phyloP scores from a whole-genome alignment of 2,113 vertebrate genomes.

The Piliocolobus tephrosceles region DNA sequence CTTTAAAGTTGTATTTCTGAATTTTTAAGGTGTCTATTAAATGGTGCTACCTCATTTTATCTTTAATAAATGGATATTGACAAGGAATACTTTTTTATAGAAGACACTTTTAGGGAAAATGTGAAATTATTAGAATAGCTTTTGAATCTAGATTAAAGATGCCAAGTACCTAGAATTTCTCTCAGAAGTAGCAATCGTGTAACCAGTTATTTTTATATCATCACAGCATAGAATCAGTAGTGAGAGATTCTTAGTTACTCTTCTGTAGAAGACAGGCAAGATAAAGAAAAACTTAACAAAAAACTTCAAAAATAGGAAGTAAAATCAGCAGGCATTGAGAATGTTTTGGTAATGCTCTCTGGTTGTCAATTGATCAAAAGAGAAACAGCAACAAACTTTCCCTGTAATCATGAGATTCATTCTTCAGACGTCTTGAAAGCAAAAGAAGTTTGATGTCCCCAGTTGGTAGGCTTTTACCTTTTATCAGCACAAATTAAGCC shows the following conservation, averaged over 20 bases:
- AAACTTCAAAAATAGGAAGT: not conserved
- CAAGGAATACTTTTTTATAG: slow-evolving; percentile 54
- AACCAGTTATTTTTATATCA: slow-evolving; percentile 70
- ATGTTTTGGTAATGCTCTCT: not conserved
- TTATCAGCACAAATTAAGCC: slow-evolving; percentile 40
- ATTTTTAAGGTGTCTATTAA: slow-evolving; percentile 44
- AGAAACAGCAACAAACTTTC: not conserved
- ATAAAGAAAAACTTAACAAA: slow-evolving; percentile 35
- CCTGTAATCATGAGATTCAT: not conserved
- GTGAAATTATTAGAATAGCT: slow-evolving; percentile 66
- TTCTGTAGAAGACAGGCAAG: slow-evolving; percentile 24
- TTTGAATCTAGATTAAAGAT: slow-evolving; percentile 64
- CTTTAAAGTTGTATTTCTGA: slow-evolving; percentile 29
- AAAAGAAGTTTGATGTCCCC: slow-evolving; percentile 27
- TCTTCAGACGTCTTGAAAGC: not conserved
- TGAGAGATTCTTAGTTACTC: not conserved
- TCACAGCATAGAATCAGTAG: not conserved
- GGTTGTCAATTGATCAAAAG: slow-evolving; percentile 47
- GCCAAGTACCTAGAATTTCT: slow-evolving; percentile 30
- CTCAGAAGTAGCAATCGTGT: not conserved
- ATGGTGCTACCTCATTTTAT: slow-evolving; percentile 28
- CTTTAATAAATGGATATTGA: slow-evolving; percentile 50
- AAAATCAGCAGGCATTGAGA: not conserved
- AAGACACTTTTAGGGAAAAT: slow-evolving; percentile 19
- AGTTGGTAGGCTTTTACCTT: slow-evolving; percentile 22